Evolutionary conservation across 2,113 vertebrate genomes (phyloP).

Genomic region (Engystomops pustulosus): DNA sequence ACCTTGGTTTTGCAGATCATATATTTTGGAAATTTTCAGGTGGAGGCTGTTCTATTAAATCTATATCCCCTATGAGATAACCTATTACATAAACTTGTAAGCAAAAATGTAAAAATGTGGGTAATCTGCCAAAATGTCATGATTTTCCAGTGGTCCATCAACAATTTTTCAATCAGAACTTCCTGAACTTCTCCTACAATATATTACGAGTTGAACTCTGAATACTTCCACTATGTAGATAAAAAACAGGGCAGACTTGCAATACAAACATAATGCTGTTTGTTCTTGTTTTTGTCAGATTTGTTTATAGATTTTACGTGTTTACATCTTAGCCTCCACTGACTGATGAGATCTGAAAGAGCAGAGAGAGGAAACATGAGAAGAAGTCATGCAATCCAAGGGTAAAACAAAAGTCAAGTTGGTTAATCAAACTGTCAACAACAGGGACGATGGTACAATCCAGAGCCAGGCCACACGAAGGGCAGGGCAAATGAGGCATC

Average conservation of each 20-base stretch:
- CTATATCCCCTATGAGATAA: too few relatives aligned
- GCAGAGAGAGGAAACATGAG: background rate
- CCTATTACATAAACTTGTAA: too few relatives aligned
- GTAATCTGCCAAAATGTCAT: background rate
- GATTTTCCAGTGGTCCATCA: background rate
- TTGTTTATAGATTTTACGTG: conserved; percentile 13
- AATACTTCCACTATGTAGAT: background rate
- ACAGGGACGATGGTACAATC: background rate
- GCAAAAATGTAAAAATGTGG: too few relatives aligned
- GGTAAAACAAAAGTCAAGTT: conserved; percentile 17
- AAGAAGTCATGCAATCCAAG: conserved; percentile 30
- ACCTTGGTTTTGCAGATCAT: too few relatives aligned
- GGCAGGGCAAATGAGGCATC: background rate
- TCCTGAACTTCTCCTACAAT: background rate
- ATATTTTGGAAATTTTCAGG: too few relatives aligned
- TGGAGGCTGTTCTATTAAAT: too few relatives aligned
- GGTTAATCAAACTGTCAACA: conserved; percentile 15
- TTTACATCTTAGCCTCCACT: background rate
- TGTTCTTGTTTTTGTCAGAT: background rate
- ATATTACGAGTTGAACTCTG: background rate
- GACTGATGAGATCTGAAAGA: conserved; percentile 35
- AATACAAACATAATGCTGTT: background rate
- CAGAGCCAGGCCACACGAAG: background rate
- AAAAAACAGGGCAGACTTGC: background rate
- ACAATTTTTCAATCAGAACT: background rate